Base-by-base conservation (phyloP, 2,888 invertebrate genomes). In the Trisateles emortualis region DNA sequence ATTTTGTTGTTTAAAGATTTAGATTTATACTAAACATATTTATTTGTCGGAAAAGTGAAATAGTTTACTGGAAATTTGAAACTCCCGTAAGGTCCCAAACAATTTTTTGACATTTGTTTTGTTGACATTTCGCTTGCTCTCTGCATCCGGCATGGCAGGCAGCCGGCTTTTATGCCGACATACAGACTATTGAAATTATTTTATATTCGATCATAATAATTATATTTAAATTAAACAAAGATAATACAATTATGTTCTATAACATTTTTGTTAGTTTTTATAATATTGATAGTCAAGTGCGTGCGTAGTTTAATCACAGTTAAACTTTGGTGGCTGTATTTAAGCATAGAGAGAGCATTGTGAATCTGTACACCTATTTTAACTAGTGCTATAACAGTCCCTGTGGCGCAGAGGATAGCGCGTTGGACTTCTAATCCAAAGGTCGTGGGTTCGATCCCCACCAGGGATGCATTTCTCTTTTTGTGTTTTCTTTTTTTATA, bases 341-440 rank as follows among this genome's bases (percentile, higher is more conserved):
- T 33, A 1, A 3, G 33, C 33, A 14, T 33, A 33, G 13, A 33
- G 14, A 13, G 1, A 9, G 30, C 41, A 36, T n/a, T 38, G 49
- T 36, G 39, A 40, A 51, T 48, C 0, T 16, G 4, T 58, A 52
- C 11, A 13, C 14, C 42, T 74, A 87, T 88, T 90, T 88, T 63
- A 61, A 51, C 50, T 0, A 0, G 0, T 2, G 0, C 0, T 0
- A 0, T 49, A 81, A 48, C 69, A 70, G 96, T 96, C 96, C 96
- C 95, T 95, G 95, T 96, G 95, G 96, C 96, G 96, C 96, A 96
- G 96, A 95, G 96, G 96, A 96, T 96, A 96, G 96, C 96, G 96
- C 96, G 96, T 96, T 96, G 96, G 96, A 96, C 96, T 96, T 96
- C 96, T 96, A 96, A 96, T 96, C 96, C 96, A 96, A 96, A 96